A percentile compares a stretch with the other conserved stretches of the same genome.
These are phyloP conservation scores for Lamprotornis superbus DNA, from an alignment of 2,113 vertebrate species.

Conservation along the genomic window DNA sequence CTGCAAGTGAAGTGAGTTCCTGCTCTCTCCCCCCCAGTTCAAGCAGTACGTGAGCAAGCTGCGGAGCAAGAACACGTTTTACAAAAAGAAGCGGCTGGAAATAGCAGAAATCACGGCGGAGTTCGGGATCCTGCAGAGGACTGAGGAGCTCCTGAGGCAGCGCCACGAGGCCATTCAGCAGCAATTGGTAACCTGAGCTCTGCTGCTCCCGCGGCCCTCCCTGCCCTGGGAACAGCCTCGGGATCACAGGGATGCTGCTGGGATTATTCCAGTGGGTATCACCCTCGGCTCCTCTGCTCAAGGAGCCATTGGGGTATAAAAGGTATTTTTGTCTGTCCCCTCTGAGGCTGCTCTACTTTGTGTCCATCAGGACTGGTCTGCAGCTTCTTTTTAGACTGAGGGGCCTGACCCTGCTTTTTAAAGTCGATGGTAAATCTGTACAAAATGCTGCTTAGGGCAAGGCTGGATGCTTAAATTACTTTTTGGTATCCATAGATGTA, in stretches of 20 bases:
- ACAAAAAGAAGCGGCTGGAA: slow-evolving; percentile 89
- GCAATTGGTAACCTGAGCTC: slow-evolving; percentile 82
- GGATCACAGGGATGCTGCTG: neutral
- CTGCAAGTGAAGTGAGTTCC: neutral
- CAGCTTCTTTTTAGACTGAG: neutral
- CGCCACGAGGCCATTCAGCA: slow-evolving; percentile 82
- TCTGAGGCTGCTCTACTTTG: neutral
- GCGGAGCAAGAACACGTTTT: slow-evolving; percentile 85
- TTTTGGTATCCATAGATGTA: neutral
- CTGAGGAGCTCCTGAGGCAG: slow-evolving; percentile 89
- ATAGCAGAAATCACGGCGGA: slow-evolving; percentile 86
- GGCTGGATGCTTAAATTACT: neutral
- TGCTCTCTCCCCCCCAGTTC: slow-evolving; percentile 75
- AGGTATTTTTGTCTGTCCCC: neutral
- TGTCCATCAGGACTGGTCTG: neutral
- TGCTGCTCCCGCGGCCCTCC: neutral
- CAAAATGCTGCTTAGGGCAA: neutral
- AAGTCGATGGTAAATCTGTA: neutral
- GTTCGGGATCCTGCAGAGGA: slow-evolving; percentile 90
- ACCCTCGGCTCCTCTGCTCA: neutral
- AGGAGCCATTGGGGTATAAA: neutral
- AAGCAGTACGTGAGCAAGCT: slow-evolving; percentile 90
- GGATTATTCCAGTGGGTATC: neutral
- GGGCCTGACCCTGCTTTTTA: slow-evolving; percentile 25
- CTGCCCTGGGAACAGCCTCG: neutral